A percentile compares a stretch with the other conserved stretches of the same genome.
Conservation (phyloP, 1,140 invertebrate genomes). For the Drosophila bipectinata region DNA sequence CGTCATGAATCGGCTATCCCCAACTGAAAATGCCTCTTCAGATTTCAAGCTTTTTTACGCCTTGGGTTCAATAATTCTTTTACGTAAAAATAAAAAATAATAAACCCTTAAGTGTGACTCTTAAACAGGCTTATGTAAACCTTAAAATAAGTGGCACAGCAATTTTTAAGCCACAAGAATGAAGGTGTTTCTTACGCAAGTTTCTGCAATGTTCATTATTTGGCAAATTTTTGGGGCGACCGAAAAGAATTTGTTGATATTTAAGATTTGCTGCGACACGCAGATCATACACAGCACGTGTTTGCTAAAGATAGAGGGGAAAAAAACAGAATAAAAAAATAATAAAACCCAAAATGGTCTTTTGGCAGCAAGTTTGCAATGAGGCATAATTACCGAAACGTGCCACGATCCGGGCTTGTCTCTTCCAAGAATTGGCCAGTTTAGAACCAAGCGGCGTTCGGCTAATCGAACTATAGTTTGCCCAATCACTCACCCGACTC, state of each 20-base stretch:
- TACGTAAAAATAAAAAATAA: slow-evolving; percentile 26
- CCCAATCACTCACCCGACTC: slow-evolving; percentile 26
- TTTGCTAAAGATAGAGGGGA: slow-evolving; percentile 48
- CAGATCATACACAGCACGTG: slow-evolving; percentile 35
- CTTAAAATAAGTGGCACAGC: slow-evolving; percentile 1
- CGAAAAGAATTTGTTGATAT: slow-evolving; percentile 25
- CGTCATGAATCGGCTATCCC: slow-evolving; percentile 62
- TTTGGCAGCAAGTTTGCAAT: slow-evolving; percentile 40
- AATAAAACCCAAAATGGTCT: slow-evolving; percentile 37
- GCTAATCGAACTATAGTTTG: slow-evolving; percentile 27
- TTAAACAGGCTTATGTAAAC: slow-evolving; percentile 51
- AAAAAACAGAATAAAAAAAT: slow-evolving; percentile 29
- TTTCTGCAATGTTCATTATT: slow-evolving; percentile 12
- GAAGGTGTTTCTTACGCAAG: slow-evolving; percentile 39
- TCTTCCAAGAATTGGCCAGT: slow-evolving; percentile 36
- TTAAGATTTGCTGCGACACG: slow-evolving; percentile 49
- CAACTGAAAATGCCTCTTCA: slow-evolving; percentile 54
- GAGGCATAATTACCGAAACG: slow-evolving; percentile 73
- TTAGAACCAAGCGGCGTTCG: slow-evolving; percentile 28
- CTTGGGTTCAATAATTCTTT: slow-evolving; percentile 37
- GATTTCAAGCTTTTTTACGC: slow-evolving; percentile 36
- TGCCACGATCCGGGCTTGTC: slow-evolving; percentile 60
- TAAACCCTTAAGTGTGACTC: slow-evolving; percentile 38
- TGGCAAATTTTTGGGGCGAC: slow-evolving; percentile 1
- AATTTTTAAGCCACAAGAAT: slow-evolving; percentile 8